Percentiles rank a stretch among this genome's conserved stretches.
Conservation (phyloP, 2,888 invertebrate species). For the Chalcosyrphus nemorum region DNA sequence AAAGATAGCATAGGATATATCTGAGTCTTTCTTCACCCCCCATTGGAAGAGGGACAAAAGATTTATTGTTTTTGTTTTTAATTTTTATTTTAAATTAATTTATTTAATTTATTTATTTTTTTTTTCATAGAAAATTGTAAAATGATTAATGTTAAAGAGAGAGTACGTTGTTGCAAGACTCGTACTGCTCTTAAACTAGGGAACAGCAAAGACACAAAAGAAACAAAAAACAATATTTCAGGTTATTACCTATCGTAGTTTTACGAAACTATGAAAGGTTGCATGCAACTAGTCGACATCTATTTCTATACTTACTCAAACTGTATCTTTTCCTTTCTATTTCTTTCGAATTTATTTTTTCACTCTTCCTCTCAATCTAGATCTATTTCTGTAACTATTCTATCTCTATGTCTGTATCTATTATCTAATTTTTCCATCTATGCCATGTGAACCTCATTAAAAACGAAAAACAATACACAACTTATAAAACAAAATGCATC, state of each 20-base stretch:
- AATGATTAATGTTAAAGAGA: conserved; percentile 24
- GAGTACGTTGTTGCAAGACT: background rate
- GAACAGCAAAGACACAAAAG: conserved; percentile 42
- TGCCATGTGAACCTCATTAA: conserved; percentile 67
- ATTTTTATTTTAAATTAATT: conserved; percentile 80
- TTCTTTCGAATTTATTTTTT: conserved; percentile 18
- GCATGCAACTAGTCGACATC: conserved; percentile 80
- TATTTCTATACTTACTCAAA: conserved; percentile 25
- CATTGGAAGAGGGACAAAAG: conserved; percentile 14
- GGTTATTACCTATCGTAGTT: conserved; percentile 54
- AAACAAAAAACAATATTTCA: conserved; percentile 38
- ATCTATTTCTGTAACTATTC: conserved; percentile 49
- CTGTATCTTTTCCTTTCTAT: conserved; percentile 47
- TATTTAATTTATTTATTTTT: conserved; percentile 80
- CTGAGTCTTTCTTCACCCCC: conserved; percentile 4
- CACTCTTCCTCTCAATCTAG: conserved; percentile 66
- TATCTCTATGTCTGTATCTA: conserved; percentile 44
- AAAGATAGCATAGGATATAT: conserved; percentile 19
- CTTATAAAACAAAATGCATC: conserved; percentile 35
- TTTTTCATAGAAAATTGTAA: conserved; percentile 63
- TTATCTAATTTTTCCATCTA: conserved; percentile 25
- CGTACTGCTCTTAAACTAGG: conserved; percentile 15
- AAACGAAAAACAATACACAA: conserved; percentile 55
- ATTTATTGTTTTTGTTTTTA: conserved; percentile 76
- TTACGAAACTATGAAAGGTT: conserved; percentile 74